These are phyloP conservation scores for Rhysida immarginata DNA, from an alignment of 1,140 invertebrate species.

Conservation along the genomic window DNA sequence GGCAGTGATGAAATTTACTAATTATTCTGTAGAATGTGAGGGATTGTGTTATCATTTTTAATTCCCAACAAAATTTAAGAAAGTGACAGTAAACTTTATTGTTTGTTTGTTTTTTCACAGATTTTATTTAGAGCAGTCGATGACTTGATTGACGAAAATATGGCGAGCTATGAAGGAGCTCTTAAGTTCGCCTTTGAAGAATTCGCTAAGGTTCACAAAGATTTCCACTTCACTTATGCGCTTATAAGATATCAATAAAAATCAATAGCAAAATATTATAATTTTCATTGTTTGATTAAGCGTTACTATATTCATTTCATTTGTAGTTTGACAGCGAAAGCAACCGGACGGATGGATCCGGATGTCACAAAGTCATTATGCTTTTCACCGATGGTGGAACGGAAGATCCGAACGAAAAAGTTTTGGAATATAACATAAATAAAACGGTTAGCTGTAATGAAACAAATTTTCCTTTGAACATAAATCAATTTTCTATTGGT, in stretches of 20 bases:
- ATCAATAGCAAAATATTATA: too few species aligned
- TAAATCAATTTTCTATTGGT: too few species aligned
- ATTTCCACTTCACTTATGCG: too few species aligned
- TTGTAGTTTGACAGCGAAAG: too few species aligned
- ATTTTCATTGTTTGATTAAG: too few species aligned
- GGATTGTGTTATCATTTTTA: background rate
- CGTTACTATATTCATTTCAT: too few species aligned
- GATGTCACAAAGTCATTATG: conserved; percentile 46
- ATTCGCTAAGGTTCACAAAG: conserved; percentile 32
- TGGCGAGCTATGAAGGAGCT: conserved; percentile 39
- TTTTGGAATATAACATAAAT: conserved; percentile 34
- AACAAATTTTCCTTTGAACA: too few species aligned
- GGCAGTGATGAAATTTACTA: conserved; percentile 22
- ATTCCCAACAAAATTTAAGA: conserved; percentile 2
- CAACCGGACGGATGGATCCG: conserved; percentile 22
- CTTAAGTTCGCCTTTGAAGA: conserved; percentile 37
- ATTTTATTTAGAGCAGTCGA: conserved; percentile 30
- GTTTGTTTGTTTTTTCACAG: conserved; percentile 22
- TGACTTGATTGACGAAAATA: conserved; percentile 30
- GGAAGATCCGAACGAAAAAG: conserved; percentile 37
- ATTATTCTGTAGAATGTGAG: conserved; percentile 8
- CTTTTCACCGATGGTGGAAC: conserved; percentile 46
- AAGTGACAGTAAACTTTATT: conserved; percentile 6
- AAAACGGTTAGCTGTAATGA: conserved; percentile 28
- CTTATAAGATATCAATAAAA: too few species aligned